phyloP scores from a whole-genome alignment of 2,113 vertebrate genomes.

The Mastomys natalensis region DNA sequence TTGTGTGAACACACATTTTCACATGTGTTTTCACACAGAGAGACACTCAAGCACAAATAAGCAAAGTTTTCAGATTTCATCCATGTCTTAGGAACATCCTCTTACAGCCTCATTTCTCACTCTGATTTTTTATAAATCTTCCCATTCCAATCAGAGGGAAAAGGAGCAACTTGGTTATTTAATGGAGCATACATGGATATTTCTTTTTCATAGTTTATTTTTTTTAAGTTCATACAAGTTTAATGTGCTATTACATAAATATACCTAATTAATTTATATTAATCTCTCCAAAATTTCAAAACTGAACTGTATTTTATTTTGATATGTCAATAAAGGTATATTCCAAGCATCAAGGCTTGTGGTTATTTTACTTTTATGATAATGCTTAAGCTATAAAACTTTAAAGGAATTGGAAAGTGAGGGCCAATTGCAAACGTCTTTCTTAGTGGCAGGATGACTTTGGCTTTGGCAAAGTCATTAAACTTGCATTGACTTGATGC shows the following conservation, averaged over 20 bases:
- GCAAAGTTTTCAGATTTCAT: background rate
- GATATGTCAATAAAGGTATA: background rate
- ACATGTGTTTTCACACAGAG: background rate
- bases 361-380: background rate
- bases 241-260: background rate
- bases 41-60: background rate
- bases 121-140: background rate
- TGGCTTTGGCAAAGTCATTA: constrained; percentile 9
- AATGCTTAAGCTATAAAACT: constrained; percentile 7
- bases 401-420: background rate
- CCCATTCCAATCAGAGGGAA: background rate
- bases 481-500: constrained; percentile 38
- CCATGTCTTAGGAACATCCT: background rate
- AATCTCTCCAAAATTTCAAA: background rate
- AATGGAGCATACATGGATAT: background rate
- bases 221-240: background rate
- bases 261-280: background rate
- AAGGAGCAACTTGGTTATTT: background rate
- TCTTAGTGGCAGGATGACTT: background rate
- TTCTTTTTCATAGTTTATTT: background rate
- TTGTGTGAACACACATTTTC: background rate
- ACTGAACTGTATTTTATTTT: background rate
- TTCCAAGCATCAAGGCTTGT: background rate
- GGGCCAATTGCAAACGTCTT: background rate
- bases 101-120: too few species aligned